Percentiles rank a stretch among this genome's conserved stretches.
These are phyloP conservation scores for Cosmia pyralina DNA, from an alignment of 2,888 invertebrate species.

Conservation along the genomic window DNA sequence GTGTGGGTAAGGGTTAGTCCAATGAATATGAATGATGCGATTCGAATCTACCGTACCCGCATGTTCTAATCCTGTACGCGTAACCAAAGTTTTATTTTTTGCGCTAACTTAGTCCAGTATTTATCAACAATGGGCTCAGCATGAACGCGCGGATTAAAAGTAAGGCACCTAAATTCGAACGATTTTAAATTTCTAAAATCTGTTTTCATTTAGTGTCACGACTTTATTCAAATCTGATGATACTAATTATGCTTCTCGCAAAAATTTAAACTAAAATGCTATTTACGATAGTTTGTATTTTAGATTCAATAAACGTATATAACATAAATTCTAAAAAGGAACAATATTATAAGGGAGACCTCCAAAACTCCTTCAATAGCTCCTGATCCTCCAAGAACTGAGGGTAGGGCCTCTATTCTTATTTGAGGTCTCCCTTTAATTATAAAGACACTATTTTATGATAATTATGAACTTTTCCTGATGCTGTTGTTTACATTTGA, in stretches of 20 bases:
- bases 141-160: neutral
- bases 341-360: neutral
- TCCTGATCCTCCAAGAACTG: no score
- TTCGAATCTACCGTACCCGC: neutral
- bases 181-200: neutral
- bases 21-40: slow-evolving; percentile 35
- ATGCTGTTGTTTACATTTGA: neutral
- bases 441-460: neutral
- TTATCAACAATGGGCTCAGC: neutral
- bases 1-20: slow-evolving; percentile 8
- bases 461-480: slow-evolving; percentile 4
- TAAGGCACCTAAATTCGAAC: neutral
- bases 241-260: no score
- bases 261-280: no score
- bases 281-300: no score
- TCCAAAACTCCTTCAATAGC: no score
- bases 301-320: no score
- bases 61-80: slow-evolving; percentile 7
- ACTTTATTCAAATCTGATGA: no score
- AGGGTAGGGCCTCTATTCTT: neutral
- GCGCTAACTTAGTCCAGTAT: neutral
- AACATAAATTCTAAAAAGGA: neutral
- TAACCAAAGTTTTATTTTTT: slow-evolving; percentile 1
- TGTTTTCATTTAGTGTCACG: neutral
- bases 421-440: neutral